Percentiles rank a stretch among this genome's conserved stretches.
Evolutionary conservation across 2,888 invertebrate species (phyloP).

Genomic region (Callyntrura guangdongensis): DNA sequence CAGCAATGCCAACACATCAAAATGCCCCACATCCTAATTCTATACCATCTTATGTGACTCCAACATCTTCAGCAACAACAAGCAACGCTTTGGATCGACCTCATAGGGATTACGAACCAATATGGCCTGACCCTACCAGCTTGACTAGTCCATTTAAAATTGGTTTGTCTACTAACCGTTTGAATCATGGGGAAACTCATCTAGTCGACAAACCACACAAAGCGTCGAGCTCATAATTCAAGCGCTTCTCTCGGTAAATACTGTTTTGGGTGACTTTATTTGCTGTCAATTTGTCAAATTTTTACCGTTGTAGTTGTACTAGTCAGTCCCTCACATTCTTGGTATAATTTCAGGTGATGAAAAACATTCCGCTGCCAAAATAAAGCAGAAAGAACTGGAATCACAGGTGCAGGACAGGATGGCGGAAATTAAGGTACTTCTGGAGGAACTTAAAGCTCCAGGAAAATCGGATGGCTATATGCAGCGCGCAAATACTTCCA

Average conservation of each 20-base stretch:
- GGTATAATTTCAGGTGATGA: conserved; percentile 29
- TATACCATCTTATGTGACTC: neutral
- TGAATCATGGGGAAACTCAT: neutral
- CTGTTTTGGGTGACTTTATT: neutral
- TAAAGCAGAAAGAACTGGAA: conserved; percentile 53
- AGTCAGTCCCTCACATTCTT: too few species aligned
- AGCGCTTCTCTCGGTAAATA: conserved; percentile 47
- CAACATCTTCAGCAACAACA: conserved; percentile 13
- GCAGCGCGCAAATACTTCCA: conserved; percentile 4
- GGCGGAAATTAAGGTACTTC: conserved; percentile 83
- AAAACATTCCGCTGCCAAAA: neutral
- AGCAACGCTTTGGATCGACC: conserved; percentile 39
- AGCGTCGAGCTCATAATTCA: conserved; percentile 30
- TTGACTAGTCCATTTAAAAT: conserved; percentile 67
- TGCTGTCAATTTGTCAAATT: too few species aligned
- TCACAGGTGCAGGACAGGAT: conserved; percentile 79
- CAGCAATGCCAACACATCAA: conserved; percentile 72
- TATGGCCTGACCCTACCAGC: conserved; percentile 83
- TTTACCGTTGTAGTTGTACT: neutral
- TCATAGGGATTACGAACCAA: conserved; percentile 84
- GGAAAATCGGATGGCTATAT: conserved; percentile 45
- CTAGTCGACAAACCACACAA: neutral
- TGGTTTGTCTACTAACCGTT: conserved; percentile 24
- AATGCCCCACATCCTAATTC: conserved; percentile 5
- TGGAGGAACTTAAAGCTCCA: conserved; percentile 82